phyloP scores from a whole-genome alignment of 2,113 vertebrate species.

The Mormoops blainvillei region DNA sequence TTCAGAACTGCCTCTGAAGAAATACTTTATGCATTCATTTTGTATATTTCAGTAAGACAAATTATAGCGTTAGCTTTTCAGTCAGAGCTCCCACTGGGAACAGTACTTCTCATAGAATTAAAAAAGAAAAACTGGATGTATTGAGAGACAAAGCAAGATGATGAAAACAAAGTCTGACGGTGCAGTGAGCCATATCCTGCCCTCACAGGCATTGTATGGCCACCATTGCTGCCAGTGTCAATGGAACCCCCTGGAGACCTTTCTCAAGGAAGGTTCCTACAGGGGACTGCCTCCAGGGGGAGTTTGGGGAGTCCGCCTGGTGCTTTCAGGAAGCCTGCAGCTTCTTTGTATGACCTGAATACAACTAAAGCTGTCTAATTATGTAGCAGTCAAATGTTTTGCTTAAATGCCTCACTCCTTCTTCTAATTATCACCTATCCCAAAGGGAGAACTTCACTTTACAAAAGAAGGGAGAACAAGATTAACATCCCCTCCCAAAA shows the following conservation, averaged over 20 bases:
- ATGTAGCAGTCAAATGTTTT: conserved; percentile 65
- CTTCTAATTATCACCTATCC: conserved; percentile 67
- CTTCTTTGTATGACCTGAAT: conserved; percentile 21
- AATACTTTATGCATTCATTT: background rate
- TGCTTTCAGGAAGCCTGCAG: conserved; percentile 11
- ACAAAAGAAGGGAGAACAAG: conserved; percentile 44
- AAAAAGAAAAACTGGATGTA: background rate
- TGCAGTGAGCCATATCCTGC: background rate
- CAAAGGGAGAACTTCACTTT: conserved; percentile 41
- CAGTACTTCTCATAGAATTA: background rate
- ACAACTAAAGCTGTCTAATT: conserved; percentile 54
- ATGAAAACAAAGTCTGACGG: background rate
- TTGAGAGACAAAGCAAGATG: conserved; percentile 32
- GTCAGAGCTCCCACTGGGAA: conserved; percentile 26
- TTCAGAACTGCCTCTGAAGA: background rate
- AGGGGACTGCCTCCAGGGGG: background rate
- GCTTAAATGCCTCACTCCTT: conserved; percentile 55
- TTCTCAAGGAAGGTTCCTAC: background rate
- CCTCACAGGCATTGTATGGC: background rate
- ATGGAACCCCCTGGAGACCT: background rate
- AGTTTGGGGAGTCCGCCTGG: background rate
- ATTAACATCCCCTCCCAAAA: conserved; percentile 54
- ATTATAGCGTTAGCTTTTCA: conserved; percentile 43
- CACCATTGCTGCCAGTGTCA: background rate
- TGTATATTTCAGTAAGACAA: conserved; percentile 33